Evolutionary conservation across 2,888 invertebrate species (phyloP).

Genomic region (Leucophenga maculata): DNA sequence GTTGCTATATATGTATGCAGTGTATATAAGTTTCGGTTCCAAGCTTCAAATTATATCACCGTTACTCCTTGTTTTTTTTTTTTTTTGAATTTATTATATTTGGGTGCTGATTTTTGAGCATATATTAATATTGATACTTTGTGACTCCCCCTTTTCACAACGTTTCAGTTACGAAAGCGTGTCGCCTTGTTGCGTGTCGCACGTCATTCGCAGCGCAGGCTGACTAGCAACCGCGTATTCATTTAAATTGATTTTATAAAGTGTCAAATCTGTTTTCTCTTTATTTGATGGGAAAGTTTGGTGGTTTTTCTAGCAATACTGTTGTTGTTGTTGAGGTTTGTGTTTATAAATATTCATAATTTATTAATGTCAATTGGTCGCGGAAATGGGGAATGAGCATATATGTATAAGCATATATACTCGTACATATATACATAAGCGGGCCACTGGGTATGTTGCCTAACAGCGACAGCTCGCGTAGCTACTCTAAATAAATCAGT

Average conservation of each 20-base stretch:
- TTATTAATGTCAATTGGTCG: conserved; percentile 17
- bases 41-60: no score
- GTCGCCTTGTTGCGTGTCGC: conserved; percentile 58
- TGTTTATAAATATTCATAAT: conserved; percentile 18
- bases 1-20: no score
- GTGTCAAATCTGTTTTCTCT: conserved; percentile 55
- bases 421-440: not conserved
- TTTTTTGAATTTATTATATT: conserved; percentile 45
- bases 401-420: no score
- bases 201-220: conserved; percentile 48
- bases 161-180: conserved; percentile 42
- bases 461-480: not conserved
- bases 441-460: not conserved
- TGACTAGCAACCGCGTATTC: conserved; percentile 34
- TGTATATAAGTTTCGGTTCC: no score
- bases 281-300: conserved; percentile 15
- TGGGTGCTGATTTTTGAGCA: conserved; percentile 11
- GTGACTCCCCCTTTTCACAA: not conserved
- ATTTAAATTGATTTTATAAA: conserved; percentile 45
- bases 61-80: conserved; percentile 30
- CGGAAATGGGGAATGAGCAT: not conserved
- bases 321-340: not conserved
- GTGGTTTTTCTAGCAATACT: not conserved
- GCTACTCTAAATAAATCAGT: conserved; percentile 50
- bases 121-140: conserved; percentile 23